A percentile compares a stretch with the other conserved stretches of the same genome.
Evolutionary conservation across 1,140 invertebrate species (phyloP).

Genomic region (Pissodes strobi): DNA sequence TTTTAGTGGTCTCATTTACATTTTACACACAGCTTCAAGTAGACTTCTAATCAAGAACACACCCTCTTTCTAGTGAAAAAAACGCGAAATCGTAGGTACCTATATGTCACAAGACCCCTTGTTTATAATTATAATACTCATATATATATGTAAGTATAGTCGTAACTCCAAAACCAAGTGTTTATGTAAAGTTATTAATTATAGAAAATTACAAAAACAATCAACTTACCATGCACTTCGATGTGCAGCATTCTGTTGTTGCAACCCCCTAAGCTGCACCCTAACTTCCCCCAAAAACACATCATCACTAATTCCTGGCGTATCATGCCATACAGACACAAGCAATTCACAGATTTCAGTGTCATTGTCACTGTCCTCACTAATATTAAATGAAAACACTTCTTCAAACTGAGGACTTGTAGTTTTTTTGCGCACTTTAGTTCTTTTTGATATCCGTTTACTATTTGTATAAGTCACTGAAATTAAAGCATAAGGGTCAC

Average conservation of each 20-base stretch:
- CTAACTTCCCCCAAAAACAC: conserved; percentile 86
- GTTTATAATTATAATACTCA: no score
- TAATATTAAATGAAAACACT: conserved; percentile 83
- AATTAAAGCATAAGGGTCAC: conserved; percentile 86
- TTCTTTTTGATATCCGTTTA: conserved; percentile 79
- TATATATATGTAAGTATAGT: no score
- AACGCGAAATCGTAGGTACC: no score
- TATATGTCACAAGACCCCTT: no score
- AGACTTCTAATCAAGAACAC: no score
- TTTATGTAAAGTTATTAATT: no score
- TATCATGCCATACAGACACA: conserved; percentile 85
- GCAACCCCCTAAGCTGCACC: conserved; percentile 71
- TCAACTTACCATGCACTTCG: conserved; percentile 65
- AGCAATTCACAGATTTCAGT: conserved; percentile 73
- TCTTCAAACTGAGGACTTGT: conserved; percentile 88
- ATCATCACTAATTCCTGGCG: conserved; percentile 72
- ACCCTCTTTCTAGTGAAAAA: no score
- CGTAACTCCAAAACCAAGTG: no score
- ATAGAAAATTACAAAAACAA: no score
- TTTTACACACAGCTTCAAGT: no score
- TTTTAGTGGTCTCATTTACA: no score
- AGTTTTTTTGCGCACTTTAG: conserved; percentile 87
- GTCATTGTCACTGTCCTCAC: conserved; percentile 63
- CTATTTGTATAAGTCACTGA: conserved; percentile 80
- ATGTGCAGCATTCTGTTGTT: conserved; percentile 64